A percentile compares a stretch with the other conserved stretches of the same genome.
Conservation (phyloP, 2,888 invertebrate genomes). For the Crocallis elinguaria region DNA sequence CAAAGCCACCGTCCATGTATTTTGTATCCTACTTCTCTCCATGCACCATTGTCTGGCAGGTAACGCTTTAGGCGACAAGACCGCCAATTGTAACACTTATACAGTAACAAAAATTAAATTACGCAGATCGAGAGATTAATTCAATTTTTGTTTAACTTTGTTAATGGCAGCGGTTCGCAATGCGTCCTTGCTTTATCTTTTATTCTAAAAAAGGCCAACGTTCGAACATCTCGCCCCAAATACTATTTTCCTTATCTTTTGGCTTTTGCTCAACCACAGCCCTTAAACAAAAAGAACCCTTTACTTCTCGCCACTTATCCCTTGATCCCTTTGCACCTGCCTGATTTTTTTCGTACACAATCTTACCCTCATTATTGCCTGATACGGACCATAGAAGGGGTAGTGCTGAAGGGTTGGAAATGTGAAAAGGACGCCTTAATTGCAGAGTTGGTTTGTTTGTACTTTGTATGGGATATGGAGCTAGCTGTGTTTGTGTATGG, state of each 20-base stretch:
- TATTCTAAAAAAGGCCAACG: no score
- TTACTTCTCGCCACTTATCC: slow-evolving; percentile 18
- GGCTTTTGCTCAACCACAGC: background rate
- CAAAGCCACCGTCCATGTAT: no score
- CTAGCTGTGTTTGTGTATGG: no score
- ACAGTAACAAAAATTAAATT: no score
- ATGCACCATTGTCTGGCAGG: no score
- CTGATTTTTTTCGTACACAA: slow-evolving; percentile 34
- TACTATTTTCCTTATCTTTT: background rate
- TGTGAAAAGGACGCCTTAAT: slow-evolving; percentile 35
- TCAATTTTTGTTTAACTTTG: no score
- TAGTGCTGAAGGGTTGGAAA: slow-evolving; percentile 14
- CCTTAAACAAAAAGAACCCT: slow-evolving; percentile 6
- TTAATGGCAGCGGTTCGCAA: no score
- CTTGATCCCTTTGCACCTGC: slow-evolving; percentile 24
- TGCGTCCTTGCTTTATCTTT: no score
- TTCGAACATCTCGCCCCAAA: background rate
- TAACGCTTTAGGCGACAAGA: no score
- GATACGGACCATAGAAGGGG: slow-evolving; percentile 23
- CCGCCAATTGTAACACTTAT: no score
- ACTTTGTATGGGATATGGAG: background rate
- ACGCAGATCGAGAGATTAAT: no score
- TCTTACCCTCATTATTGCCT: slow-evolving; percentile 33
- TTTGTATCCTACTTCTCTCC: no score
- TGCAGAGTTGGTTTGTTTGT: slow-evolving; percentile 30